A percentile compares a stretch with the other conserved stretches of the same genome.
Evolutionary conservation across 2,888 invertebrate species (phyloP).

Genomic region (Mamestra brassicae): DNA sequence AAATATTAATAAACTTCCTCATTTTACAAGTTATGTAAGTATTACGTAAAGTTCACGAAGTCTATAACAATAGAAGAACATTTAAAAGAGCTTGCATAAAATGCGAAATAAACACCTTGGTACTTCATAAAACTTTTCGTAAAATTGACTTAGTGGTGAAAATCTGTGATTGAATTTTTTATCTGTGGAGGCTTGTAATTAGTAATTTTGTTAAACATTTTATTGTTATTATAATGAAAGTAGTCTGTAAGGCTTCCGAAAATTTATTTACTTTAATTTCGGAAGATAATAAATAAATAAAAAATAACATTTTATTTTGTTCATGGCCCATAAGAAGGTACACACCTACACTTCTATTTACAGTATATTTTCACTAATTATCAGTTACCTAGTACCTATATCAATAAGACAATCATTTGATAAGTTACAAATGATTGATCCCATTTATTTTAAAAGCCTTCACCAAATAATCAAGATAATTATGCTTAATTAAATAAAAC

Average conservation of each 20-base stretch:
- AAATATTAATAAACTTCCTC: slow-evolving; percentile 71
- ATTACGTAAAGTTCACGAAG: slow-evolving; percentile 69
- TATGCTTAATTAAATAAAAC: slow-evolving; percentile 2
- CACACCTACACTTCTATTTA: no score
- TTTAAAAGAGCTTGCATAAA: slow-evolving; percentile 20
- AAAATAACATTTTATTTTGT: not conserved
- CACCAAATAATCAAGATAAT: slow-evolving; percentile 1
- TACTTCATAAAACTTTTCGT: not conserved
- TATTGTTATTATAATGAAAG: no score
- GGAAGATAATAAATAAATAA: no score
- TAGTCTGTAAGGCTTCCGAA: no score
- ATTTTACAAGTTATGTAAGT: slow-evolving; percentile 70
- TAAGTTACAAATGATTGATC: not conserved
- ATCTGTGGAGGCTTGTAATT: no score
- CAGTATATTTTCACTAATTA: no score
- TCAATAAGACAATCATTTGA: not conserved
- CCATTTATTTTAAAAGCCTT: slow-evolving; percentile 1
- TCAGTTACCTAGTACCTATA: no score
- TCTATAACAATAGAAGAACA: slow-evolving; percentile 52
- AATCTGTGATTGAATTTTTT: no score
- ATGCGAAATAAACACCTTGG: slow-evolving; percentile 10
- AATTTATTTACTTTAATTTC: no score
- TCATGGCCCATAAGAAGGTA: no score
- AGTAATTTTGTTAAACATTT: no score
- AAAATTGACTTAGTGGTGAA: no score